Conservation (phyloP, 2,113 vertebrate genomes). For the Ahaetulla prasina region DNA sequence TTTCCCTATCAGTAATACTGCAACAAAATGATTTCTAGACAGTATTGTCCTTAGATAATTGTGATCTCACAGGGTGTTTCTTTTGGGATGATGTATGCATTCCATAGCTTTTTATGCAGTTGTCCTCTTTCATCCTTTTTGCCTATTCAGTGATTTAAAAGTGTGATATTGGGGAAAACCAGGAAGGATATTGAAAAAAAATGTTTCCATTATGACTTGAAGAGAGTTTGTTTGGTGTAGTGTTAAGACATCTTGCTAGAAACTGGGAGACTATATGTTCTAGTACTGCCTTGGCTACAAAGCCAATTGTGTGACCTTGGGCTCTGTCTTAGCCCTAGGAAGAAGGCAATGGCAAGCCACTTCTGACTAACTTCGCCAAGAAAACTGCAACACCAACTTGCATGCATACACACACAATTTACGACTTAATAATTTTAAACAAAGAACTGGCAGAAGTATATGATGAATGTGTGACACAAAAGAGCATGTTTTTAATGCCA, state of each 20-base stretch:
- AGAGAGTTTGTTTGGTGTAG: neutral
- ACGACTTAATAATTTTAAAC: neutral
- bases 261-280: neutral
- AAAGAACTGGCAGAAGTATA: neutral
- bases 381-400: neutral
- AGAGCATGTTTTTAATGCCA: neutral
- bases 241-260: neutral
- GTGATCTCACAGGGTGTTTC: neutral
- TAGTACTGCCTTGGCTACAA: neutral
- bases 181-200: neutral
- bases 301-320: neutral
- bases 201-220: neutral
- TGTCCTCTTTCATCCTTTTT: neutral
- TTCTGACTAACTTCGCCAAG: neutral
- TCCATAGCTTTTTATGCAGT: neutral
- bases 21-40: conserved; percentile 1
- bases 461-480: neutral
- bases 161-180: neutral
- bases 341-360: neutral
- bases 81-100: neutral
- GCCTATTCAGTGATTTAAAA: neutral
- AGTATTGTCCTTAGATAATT: neutral
- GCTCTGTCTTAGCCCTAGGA: neutral
- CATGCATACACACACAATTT: neutral
- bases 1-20: neutral